These are phyloP conservation scores for Phallusia fumigata DNA, from an alignment of 23 tunicate species.

Conservation along the genomic window DNA sequence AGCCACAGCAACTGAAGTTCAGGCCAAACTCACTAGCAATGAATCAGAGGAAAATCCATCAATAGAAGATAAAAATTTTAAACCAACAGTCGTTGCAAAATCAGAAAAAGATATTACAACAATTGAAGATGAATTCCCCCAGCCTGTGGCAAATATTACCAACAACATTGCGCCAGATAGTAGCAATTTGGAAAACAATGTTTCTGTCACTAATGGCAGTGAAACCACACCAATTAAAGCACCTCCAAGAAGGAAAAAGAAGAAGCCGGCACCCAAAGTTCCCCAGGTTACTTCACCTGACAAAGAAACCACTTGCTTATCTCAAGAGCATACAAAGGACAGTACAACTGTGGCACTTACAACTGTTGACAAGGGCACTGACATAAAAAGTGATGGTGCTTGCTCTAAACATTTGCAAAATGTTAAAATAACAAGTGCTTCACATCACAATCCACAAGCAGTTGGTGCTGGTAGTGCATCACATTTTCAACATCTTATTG, in stretches of 20 bases:
- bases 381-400: neutral
- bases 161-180: too few relatives aligned
- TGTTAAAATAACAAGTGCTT: neutral
- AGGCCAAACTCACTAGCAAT: neutral
- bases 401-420: neutral
- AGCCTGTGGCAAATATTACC: too few relatives aligned
- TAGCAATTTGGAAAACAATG: neutral
- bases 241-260: slow-evolving; percentile 59
- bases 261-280: neutral
- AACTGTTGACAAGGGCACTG: neutral
- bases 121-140: too few relatives aligned
- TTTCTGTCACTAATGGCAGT: neutral
- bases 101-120: neutral
- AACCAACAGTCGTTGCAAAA: neutral
- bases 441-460: neutral
- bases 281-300: neutral
- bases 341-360: neutral
- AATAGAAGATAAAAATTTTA: neutral
- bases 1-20: too few relatives aligned
- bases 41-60: neutral
- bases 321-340: neutral
- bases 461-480: neutral
- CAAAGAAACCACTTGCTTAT: neutral
- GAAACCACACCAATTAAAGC: slow-evolving; percentile 25
- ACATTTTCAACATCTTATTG: neutral